Percentiles rank a stretch among this genome's conserved stretches.
Conservation (phyloP, 30 jellyfish, hydroid and myxozoan genomes). For the Aurelia sp. region DNA sequence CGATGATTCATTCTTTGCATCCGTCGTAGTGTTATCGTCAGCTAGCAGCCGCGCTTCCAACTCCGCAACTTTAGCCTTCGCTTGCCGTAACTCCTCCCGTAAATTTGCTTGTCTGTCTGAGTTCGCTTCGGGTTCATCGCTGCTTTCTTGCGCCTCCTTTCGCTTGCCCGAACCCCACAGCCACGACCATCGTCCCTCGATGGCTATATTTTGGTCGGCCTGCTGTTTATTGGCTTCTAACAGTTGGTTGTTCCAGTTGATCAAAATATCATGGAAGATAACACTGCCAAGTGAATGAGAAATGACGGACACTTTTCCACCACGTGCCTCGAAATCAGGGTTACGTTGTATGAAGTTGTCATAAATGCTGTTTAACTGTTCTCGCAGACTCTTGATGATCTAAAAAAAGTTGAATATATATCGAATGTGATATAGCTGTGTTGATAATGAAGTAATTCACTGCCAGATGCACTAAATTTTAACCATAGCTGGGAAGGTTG, state of each 20-base stretch:
- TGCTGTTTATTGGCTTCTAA: slow-evolving; percentile 71
- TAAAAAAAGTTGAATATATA: not conserved
- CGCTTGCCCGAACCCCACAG: slow-evolving; percentile 84
- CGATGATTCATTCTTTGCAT: not conserved
- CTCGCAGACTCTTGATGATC: slow-evolving; percentile 84
- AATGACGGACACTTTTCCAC: slow-evolving; percentile 92
- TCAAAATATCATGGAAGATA: slow-evolving; percentile 84
- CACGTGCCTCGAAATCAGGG: slow-evolving; percentile 81
- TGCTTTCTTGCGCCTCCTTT: slow-evolving; percentile 40
- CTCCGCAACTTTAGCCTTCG: slow-evolving; percentile 74
- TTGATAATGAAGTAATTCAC: too few species aligned
- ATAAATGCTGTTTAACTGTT: slow-evolving; percentile 79
- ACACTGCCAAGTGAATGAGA: slow-evolving; percentile 99
- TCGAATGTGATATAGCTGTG: too few species aligned
- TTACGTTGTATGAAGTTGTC: slow-evolving; percentile 65
- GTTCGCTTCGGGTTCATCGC: slow-evolving; percentile 17
- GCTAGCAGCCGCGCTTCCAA: slow-evolving; percentile 62
- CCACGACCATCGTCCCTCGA: slow-evolving; percentile 89
- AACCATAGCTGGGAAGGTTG: too few species aligned
- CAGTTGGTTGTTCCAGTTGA: slow-evolving; percentile 84
- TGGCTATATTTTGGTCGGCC: slow-evolving; percentile 89
- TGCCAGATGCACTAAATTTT: too few species aligned
- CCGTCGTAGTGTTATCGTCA: slow-evolving; percentile 1
- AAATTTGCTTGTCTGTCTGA: slow-evolving; percentile 13
- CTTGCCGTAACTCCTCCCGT: slow-evolving; percentile 66